Conservation (phyloP, 2,113 vertebrate genomes). For the Urocynchramus pylzowi region DNA sequence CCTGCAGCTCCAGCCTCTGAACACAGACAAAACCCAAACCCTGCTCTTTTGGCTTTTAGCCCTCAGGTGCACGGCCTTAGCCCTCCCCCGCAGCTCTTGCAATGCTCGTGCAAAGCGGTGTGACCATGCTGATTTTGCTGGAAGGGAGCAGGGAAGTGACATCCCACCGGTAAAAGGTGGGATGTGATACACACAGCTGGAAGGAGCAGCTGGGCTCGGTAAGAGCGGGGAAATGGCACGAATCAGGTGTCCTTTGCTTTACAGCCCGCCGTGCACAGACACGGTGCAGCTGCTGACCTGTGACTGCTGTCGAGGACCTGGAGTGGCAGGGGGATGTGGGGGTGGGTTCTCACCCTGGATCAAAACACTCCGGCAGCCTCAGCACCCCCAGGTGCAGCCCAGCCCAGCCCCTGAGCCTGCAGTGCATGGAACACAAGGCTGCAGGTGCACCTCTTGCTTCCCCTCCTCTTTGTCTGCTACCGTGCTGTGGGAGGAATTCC, state of each 20-base stretch:
- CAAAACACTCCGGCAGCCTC: not conserved
- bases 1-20: not conserved
- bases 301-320: rapidly evolving
- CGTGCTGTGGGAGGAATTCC: not conserved
- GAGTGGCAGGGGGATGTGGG: not conserved
- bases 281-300: not conserved
- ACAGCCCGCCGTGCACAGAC: not conserved
- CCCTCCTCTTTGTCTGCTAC: not conserved
- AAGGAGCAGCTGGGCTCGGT: not conserved
- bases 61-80: rapidly evolving
- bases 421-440: rapidly evolving
- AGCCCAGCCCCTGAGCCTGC: not conserved
- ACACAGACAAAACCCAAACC: rapidly evolving
- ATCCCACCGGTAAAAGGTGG: not conserved
- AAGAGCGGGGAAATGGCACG: rapidly evolving
- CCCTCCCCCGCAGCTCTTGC: not conserved
- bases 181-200: rapidly evolving
- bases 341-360: rapidly evolving
- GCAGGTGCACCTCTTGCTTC: not conserved
- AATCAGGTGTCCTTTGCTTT: not conserved
- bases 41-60: not conserved
- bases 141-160: not conserved
- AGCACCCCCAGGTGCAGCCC: not conserved
- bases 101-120: rapidly evolving
- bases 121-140: rapidly evolving